phyloP scores from a whole-genome alignment of 2,797 vertebrate species.

The Tokudaia muenninki region DNA sequence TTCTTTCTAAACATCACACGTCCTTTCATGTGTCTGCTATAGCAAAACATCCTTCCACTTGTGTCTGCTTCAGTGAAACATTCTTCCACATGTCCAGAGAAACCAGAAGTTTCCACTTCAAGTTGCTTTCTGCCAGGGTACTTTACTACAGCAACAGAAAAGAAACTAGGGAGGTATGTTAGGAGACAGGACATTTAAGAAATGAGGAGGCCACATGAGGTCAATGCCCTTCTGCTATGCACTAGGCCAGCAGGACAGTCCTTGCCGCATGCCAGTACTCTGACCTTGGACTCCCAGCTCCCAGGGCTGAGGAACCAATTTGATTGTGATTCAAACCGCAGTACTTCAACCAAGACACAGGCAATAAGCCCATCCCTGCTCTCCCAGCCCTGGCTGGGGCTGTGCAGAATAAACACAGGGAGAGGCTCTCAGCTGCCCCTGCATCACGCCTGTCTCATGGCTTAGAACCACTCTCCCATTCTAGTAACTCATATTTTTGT shows the following conservation, averaged over 20 bases:
- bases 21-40: not conserved
- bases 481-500: not conserved
- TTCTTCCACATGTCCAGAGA: not conserved
- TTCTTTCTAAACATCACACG: not conserved
- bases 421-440: not conserved
- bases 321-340: not conserved
- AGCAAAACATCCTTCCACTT: too few species aligned
- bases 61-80: not conserved
- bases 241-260: accelerated
- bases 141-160: not conserved
- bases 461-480: not conserved
- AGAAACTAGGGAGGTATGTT: not conserved
- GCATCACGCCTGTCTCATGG: accelerated
- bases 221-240: too few species aligned
- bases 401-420: accelerated
- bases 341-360: not conserved
- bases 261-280: not conserved
- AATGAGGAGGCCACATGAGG: not conserved
- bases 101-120: not conserved
- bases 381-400: not conserved
- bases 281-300: not conserved
- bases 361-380: not conserved
- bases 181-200: not conserved
- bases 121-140: not conserved
- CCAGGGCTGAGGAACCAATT: not conserved